These are phyloP conservation scores for Bufo bufo DNA, from an alignment of 2,113 vertebrate genomes.

Conservation along the genomic window DNA sequence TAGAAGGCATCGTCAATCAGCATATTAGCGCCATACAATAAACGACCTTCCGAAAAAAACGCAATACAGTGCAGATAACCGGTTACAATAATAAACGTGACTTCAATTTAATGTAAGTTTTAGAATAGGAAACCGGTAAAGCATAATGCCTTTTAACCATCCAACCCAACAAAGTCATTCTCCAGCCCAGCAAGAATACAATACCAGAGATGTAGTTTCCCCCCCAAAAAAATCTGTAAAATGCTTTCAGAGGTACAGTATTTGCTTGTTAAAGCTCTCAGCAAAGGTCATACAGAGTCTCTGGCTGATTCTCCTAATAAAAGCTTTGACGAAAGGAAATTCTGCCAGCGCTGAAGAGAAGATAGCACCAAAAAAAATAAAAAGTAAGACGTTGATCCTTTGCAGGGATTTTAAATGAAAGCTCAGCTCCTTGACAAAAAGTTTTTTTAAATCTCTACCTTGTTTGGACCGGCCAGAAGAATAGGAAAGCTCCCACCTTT, in stretches of 20 bases:
- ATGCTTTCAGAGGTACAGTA: conserved; percentile 54
- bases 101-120: conserved; percentile 6
- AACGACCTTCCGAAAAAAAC: not conserved
- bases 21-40: not conserved
- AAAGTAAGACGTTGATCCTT: conserved; percentile 18
- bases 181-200: conserved; percentile 52
- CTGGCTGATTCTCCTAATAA: conserved; percentile 51
- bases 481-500: not conserved
- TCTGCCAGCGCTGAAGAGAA: not conserved
- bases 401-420: conserved; percentile 42
- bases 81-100: not conserved
- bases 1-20: not conserved
- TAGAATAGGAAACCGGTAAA: not conserved
- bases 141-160: conserved; percentile 10
- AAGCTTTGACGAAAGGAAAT: conserved; percentile 49
- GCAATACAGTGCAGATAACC: not conserved
- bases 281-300: conserved; percentile 47
- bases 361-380: not conserved
- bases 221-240: conserved; percentile 49
- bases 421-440: conserved; percentile 20
- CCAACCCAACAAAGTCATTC: conserved; percentile 51
- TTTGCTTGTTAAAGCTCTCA: conserved; percentile 56
- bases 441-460: conserved; percentile 7
- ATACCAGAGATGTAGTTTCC: conserved; percentile 52
- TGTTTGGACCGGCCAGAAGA: not conserved